Percentiles rank a stretch among this genome's conserved stretches.
These are phyloP conservation scores for Brachirus orientalis DNA, from an alignment of 2,113 vertebrate genomes.

Conservation along the genomic window DNA sequence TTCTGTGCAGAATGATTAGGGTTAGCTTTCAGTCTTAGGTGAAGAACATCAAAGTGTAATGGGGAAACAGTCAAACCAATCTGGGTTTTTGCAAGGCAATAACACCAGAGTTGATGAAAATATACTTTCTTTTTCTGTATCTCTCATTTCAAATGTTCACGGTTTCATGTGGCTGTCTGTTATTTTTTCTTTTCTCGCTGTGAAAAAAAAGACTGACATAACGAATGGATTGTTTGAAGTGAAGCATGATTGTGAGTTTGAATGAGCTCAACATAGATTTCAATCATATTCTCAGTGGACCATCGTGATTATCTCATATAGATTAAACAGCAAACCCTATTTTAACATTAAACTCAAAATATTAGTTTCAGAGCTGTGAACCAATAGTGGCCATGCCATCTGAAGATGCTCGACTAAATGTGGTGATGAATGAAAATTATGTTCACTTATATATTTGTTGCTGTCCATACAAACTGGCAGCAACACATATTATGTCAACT, in stretches of 20 bases:
- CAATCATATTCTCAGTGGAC: background rate
- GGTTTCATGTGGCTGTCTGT: background rate
- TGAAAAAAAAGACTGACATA: background rate
- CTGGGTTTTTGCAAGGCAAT: background rate
- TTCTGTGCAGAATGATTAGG: slow-evolving; percentile 39
- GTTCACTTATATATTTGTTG: too few relatives aligned
- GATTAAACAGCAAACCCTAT: background rate
- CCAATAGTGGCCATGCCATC: background rate
- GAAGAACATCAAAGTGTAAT: slow-evolving; percentile 34
- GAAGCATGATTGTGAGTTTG: background rate
- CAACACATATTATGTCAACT: too few relatives aligned
- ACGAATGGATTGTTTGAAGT: slow-evolving; percentile 1
- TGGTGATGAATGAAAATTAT: too few relatives aligned
- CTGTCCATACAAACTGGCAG: too few relatives aligned
- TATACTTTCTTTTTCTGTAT: background rate
- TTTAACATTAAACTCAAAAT: background rate
- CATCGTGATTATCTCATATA: background rate
- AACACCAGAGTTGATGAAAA: background rate
- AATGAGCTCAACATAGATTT: slow-evolving; percentile 6
- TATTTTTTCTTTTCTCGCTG: background rate
- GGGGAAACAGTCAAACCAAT: background rate
- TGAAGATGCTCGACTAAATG: background rate
- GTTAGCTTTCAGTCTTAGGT: slow-evolving; percentile 28
- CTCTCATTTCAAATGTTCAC: slow-evolving; percentile 4
- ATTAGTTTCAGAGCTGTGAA: background rate